phyloP scores from a whole-genome alignment of 2,888 invertebrate species.

The Hirtodrosophila trivittata region DNA sequence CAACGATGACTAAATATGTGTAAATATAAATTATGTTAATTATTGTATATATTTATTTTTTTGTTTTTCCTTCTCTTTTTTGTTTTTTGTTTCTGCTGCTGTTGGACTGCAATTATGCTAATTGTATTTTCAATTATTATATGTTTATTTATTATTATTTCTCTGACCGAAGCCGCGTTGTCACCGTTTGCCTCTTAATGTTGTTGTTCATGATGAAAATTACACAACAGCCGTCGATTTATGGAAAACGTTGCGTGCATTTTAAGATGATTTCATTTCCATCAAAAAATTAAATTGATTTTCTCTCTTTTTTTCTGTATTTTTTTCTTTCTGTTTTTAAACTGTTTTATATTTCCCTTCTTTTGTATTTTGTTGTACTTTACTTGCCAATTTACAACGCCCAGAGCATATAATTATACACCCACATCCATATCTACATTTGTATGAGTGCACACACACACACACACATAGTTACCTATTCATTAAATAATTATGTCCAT shows the following conservation, averaged over 20 bases:
- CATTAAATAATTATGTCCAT: slow-evolving; percentile 74
- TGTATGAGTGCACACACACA: too few species aligned
- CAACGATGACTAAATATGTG: slow-evolving; percentile 64
- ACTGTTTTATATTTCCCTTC: slow-evolving; percentile 5
- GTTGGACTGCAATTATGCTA: slow-evolving; percentile 68
- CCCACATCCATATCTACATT: slow-evolving; percentile 38
- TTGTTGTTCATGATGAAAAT: slow-evolving; percentile 67
- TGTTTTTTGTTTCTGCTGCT: slow-evolving; percentile 13
- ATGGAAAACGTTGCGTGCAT: slow-evolving; percentile 71
- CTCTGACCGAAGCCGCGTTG: slow-evolving; percentile 22
- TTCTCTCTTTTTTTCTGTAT: slow-evolving; percentile 18
- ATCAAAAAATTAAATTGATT: slow-evolving; percentile 74
- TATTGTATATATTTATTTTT: slow-evolving; percentile 45
- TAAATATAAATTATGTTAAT: slow-evolving; percentile 77
- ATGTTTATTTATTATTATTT: slow-evolving; percentile 77
- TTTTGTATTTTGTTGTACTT: slow-evolving; percentile 19
- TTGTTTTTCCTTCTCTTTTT: slow-evolving; percentile 10
- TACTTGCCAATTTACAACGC: slow-evolving; percentile 52
- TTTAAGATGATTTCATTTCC: slow-evolving; percentile 73
- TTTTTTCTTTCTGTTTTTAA: slow-evolving; percentile 12
- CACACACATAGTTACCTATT: slow-evolving; percentile 46
- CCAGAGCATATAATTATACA: slow-evolving; percentile 64
- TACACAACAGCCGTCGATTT: slow-evolving; percentile 67
- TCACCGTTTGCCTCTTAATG: slow-evolving; percentile 17
- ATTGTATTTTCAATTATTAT: slow-evolving; percentile 78